Conservation (phyloP, 2,888 invertebrate species). For the Hirtodrosophila confusa region DNA sequence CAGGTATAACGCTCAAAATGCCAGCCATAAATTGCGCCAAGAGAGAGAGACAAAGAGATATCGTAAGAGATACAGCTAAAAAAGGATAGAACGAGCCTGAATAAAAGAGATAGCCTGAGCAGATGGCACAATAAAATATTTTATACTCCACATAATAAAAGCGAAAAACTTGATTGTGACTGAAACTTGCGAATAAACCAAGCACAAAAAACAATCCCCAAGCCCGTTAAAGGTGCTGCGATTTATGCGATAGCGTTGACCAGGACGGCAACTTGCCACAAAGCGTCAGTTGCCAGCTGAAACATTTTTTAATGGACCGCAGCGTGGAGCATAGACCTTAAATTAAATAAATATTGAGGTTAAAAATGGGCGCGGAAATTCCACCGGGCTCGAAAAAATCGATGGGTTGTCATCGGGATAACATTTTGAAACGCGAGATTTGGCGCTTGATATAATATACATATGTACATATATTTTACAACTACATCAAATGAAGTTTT, state of each 20-base stretch:
- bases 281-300: conserved; percentile 20
- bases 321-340: not conserved
- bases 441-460: too few relatives aligned
- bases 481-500: too few relatives aligned
- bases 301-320: conserved; percentile 26
- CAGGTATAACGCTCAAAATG: conserved; percentile 66
- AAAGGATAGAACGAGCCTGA: conserved; percentile 6
- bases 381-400: too few relatives aligned
- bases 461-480: too few relatives aligned
- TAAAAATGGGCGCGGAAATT: not conserved
- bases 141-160: conserved; percentile 66
- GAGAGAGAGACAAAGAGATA: conserved; percentile 10
- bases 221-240: conserved; percentile 49
- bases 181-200: conserved; percentile 45
- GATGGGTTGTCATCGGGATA: too few relatives aligned
- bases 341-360: not conserved
- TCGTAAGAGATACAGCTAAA: conserved; percentile 17
- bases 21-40: conserved; percentile 58
- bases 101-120: conserved; percentile 39
- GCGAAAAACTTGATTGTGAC: conserved; percentile 72
- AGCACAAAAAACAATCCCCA: conserved; percentile 16
- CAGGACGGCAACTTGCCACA: conserved; percentile 21
- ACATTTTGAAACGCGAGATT: too few relatives aligned
- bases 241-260: conserved; percentile 44
- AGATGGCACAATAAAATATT: conserved; percentile 68